Evolutionary conservation across 2,888 invertebrate species (phyloP), one percentile per base, ranked within the genome.

Genomic region (Watsonalla cultraria): DNA sequence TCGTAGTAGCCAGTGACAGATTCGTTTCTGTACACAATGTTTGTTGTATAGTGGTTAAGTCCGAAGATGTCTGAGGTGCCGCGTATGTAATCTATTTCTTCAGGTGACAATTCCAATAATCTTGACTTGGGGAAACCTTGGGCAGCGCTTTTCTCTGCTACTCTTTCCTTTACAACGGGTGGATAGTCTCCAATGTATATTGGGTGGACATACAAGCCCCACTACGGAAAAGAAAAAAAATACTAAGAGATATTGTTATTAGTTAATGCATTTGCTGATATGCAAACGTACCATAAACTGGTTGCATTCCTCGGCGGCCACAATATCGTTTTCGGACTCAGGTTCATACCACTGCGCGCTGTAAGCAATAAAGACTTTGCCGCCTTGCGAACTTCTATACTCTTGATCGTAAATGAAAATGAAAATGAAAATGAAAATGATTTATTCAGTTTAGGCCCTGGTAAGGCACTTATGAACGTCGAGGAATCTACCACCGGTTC

Each of bases 171-270:
- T 89, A 94, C 92, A 0, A 91, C 69, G 58, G 86, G 78, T 0
- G 94, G 94, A 74, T 92, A 94, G 68, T 93, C 93, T 5, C 94
- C 94, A 0, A 79, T 75, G 67, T 91, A 92, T 51, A 94, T 92
- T 0, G 94, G 93, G 81, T 94, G 88, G 0, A 86, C 84, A 61
- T 92, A 92, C 88, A 92, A 91, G 9, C 92, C 93, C 60, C 90
- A 78, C 90, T 91, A 67, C 56, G 81, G 87, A 54, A 48, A 61
- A 53, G 58, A 55, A 54, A 53, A 56, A 58, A 49, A 14, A 11
- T 34, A 24, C 2, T 24, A n/a, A n/a, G 24, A 24, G 24, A 24
- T 24, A 24, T 39, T n/a, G 34, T n/a, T 45, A n/a, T 46, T 13
- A 42, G 6, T n/a, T 6, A 45, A 45, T n/a, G 8, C 34, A 8